These are phyloP conservation scores for Xyrichtys novacula DNA, from an alignment of 2,797 vertebrate genomes.

Conservation along the genomic window DNA sequence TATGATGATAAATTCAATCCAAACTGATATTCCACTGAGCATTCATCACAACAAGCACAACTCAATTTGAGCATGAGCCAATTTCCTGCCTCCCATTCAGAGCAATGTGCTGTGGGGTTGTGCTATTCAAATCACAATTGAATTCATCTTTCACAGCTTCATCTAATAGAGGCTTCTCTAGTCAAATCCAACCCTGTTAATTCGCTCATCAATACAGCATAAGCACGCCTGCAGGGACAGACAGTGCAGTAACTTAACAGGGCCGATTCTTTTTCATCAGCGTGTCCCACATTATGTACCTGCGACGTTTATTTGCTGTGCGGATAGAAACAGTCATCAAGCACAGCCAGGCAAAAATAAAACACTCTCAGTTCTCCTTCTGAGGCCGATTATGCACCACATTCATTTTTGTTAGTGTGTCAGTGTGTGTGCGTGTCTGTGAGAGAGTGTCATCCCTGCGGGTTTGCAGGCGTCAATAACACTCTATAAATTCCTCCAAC, in stretches of 20 bases:
- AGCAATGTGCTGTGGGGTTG: constrained; percentile 66
- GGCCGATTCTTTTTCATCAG: constrained; percentile 80
- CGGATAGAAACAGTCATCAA: constrained; percentile 68
- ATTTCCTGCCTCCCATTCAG: constrained; percentile 73
- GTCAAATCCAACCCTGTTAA: constrained; percentile 84
- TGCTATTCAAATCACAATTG: constrained; percentile 83
- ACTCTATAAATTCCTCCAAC: constrained; percentile 79
- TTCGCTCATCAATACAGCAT: constrained; percentile 83
- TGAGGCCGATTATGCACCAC: constrained; percentile 46
- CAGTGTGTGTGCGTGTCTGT: constrained; percentile 50
- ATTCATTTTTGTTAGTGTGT: constrained; percentile 58
- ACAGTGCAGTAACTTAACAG: constrained; percentile 74
- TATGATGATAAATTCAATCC: constrained; percentile 73
- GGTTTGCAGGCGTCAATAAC: constrained; percentile 81
- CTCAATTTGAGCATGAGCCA: constrained; percentile 76
- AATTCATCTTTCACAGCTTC: constrained; percentile 84
- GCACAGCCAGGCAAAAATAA: constrained; percentile 42
- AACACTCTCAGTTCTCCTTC: constrained; percentile 35
- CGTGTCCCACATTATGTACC: constrained; percentile 79
- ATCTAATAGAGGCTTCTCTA: constrained; percentile 81
- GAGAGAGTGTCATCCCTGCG: constrained; percentile 68
- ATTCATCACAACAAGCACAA: constrained; percentile 81
- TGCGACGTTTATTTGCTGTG: constrained; percentile 80
- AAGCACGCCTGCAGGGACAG: constrained; percentile 71
- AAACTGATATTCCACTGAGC: constrained; percentile 64